These are phyloP conservation scores for Hipposideros armiger DNA, from an alignment of 2,113 vertebrate genomes.

Conservation along the genomic window DNA sequence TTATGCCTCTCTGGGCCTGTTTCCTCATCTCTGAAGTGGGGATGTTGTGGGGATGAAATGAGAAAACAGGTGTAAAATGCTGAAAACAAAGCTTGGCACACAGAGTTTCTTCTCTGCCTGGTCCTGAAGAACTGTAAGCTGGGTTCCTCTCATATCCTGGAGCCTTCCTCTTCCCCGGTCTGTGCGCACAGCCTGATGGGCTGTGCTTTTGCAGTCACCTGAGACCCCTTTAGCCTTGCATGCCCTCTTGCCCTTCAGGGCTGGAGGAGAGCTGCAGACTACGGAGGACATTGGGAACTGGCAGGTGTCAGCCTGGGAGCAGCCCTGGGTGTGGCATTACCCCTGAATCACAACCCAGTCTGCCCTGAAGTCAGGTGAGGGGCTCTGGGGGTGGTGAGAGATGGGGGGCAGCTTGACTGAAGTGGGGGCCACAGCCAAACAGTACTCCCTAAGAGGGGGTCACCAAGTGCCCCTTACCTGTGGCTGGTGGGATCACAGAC, in stretches of 20 bases:
- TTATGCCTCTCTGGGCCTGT: not conserved
- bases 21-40: not conserved
- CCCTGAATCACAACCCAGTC: not conserved
- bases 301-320: not conserved
- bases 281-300: not conserved
- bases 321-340: not conserved
- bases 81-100: too few relatives aligned
- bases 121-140: too few relatives aligned
- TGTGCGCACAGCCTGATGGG: not conserved
- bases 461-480: not conserved
- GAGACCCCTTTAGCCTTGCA: not conserved
- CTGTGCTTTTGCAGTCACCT: accelerated
- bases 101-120: not conserved
- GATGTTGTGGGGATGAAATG: not conserved
- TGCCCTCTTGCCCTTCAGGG: not conserved
- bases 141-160: not conserved
- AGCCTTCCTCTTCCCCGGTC: not conserved
- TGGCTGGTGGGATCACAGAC: not conserved
- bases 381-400: not conserved
- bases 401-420: too few relatives aligned
- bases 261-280: accelerated
- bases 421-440: not conserved
- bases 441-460: too few relatives aligned
- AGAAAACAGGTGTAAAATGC: not conserved
- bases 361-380: not conserved